Base-by-base conservation (phyloP, 64 coral and sea anemone species). In the Anthopleura sola region DNA sequence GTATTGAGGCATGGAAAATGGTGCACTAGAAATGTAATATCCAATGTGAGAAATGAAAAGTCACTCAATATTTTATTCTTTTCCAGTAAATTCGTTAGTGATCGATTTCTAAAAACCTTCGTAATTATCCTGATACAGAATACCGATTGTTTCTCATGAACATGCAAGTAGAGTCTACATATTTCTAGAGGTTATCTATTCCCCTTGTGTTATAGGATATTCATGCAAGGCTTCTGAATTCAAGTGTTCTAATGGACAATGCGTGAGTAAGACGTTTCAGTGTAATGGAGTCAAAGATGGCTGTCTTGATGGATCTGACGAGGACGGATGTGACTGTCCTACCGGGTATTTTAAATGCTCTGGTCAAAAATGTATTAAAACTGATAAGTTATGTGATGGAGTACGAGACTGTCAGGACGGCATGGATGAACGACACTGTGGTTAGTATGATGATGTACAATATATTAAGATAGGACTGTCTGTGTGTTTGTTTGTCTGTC, bases 191-290 rank as follows among this genome's bases (percentile, higher is more conserved):
- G 9, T 3, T 6, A 14, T 12, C 13, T 17, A 53, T 53, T 7
- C 6, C 13, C 16, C 50, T 53, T 53, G 50, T 53, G 6, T 13
- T 78, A 17, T 44, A 94, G 92, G 81, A 6, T 87, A 78, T 68
- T 57, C 19, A 18, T 94, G 92, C 83, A 36, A 6, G 11, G 33
- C 36, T 5, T 14, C 36, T 75, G 78, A 90, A 23, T 94, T 87
- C 78, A 83, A 68, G 62, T 94, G 93, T 53, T 24, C 34, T 33
- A 94, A 94, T 78, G 74, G 84, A 36, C 64, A 94, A 20, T 94
- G 93, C 40, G 69, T 86, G 13, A 90, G 49, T 21, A 90, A 37
- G 38, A 75, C 77, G 3, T 58, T 44, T 12, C 84, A 78, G 33
- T 94, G 93, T 58, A 87, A 94, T 87, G 89, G 80, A 23, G 74